These are phyloP conservation scores for Synergus laeviventris DNA, from an alignment of 2,888 invertebrate genomes.

Conservation along the genomic window DNA sequence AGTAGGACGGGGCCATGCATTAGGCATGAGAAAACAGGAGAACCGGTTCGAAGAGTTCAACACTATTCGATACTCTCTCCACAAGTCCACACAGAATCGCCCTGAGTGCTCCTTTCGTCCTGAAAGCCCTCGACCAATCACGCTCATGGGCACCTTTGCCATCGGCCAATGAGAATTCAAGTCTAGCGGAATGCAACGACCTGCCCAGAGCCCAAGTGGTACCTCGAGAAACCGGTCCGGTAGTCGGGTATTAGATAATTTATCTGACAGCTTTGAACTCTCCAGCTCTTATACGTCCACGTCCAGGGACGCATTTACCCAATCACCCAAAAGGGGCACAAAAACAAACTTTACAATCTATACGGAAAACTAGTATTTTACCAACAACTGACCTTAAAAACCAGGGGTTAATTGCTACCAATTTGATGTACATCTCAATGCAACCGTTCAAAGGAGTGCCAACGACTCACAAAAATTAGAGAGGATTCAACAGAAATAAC, in stretches of 20 bases:
- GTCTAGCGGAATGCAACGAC: slow-evolving; percentile 3
- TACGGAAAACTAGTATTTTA: too few relatives aligned
- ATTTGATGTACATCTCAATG: too few relatives aligned
- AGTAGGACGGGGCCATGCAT: slow-evolving; percentile 2
- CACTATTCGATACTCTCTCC: neutral
- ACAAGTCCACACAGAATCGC: neutral
- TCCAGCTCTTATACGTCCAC: slow-evolving; percentile 32
- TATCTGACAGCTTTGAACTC: slow-evolving; percentile 65
- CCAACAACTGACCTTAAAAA: too few relatives aligned
- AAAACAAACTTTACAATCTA: neutral
- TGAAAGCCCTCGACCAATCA: neutral
- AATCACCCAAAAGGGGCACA: neutral
- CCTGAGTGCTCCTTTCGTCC: slow-evolving; percentile 3
- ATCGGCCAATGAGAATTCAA: neutral
- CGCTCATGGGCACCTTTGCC: neutral
- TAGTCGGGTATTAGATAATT: slow-evolving; percentile 64
- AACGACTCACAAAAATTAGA: too few relatives aligned
- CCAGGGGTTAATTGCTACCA: too few relatives aligned
- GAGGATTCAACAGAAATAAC: too few relatives aligned
- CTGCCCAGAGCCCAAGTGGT: slow-evolving; percentile 4
- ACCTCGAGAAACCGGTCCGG: slow-evolving; percentile 59
- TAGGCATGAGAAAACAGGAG: slow-evolving; percentile 4
- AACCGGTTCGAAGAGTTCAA: slow-evolving; percentile 1
- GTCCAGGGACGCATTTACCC: neutral
- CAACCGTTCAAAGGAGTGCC: too few relatives aligned